Evolutionary conservation across 2,888 invertebrate genomes (phyloP).

Genomic region (Dynastes tityus): DNA sequence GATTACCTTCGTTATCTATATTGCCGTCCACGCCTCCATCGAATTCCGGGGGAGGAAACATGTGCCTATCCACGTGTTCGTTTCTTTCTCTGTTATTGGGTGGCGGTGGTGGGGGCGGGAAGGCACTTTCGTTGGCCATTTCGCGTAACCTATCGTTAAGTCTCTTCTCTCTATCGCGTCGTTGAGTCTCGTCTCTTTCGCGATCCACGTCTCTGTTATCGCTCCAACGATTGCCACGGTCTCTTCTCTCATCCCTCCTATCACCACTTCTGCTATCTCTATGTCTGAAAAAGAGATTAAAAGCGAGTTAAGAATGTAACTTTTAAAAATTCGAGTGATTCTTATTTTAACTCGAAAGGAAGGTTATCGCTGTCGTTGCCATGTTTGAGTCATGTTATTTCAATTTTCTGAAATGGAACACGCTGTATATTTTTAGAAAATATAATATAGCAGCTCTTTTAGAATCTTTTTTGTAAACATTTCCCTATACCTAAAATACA

Average conservation of each 20-base stretch:
- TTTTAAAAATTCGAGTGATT: too few relatives aligned
- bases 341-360: too few relatives aligned
- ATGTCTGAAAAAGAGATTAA: slow-evolving; percentile 62
- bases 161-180: slow-evolving; percentile 65
- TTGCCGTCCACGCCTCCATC: neutral
- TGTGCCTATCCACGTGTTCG: slow-evolving; percentile 37
- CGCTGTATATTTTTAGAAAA: too few relatives aligned
- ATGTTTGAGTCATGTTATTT: too few relatives aligned
- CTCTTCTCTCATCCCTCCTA: slow-evolving; percentile 59
- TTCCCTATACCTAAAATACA: too few relatives aligned
- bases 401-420: too few relatives aligned
- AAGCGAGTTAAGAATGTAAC: too few relatives aligned
- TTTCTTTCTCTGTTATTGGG: slow-evolving; percentile 52
- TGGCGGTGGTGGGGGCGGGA: slow-evolving; percentile 12
- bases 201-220: slow-evolving; percentile 56
- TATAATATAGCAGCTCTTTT: too few relatives aligned
- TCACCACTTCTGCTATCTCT: slow-evolving; percentile 54
- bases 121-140: slow-evolving; percentile 56
- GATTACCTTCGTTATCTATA: neutral
- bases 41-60: slow-evolving; percentile 35
- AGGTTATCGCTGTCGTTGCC: too few relatives aligned
- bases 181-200: slow-evolving; percentile 57
- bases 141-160: slow-evolving; percentile 61
- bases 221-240: slow-evolving; percentile 54
- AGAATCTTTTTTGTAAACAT: too few relatives aligned